These are phyloP conservation scores for Carapus acus DNA, from an alignment of 2,797 vertebrate genomes.

Conservation along the genomic window DNA sequence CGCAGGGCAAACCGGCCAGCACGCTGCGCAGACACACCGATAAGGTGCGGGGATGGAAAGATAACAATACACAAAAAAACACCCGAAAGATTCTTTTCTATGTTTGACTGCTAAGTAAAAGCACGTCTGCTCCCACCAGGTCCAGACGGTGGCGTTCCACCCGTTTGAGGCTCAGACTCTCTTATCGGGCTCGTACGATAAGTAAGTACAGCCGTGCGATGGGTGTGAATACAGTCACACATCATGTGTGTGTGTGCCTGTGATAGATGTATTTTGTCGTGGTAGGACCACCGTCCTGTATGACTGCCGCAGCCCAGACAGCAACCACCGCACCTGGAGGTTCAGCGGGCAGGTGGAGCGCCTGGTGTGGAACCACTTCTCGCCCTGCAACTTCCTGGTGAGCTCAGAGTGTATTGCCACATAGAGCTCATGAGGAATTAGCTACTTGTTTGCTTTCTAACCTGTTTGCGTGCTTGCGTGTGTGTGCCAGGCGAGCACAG, in stretches of 20 bases:
- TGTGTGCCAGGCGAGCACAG: slow-evolving; percentile 85
- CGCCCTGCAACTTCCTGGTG: slow-evolving; percentile 91
- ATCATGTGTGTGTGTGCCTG: no score
- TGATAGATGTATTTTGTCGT: no score
- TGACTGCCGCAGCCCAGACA: slow-evolving; percentile 89
- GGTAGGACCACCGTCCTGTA: slow-evolving; percentile 86
- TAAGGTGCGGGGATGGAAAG: slow-evolving; percentile 72
- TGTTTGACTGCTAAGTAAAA: not conserved
- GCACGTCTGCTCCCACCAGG: slow-evolving; percentile 64
- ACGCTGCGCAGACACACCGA: slow-evolving; percentile 82
- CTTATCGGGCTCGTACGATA: slow-evolving; percentile 92
- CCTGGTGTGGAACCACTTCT: slow-evolving; percentile 91
- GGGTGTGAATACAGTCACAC: not conserved
- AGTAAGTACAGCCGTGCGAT: slow-evolving; percentile 68
- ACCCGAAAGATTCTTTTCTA: not conserved
- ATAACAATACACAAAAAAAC: not conserved
- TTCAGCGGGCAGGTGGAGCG: slow-evolving; percentile 96
- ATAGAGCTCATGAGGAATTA: no score
- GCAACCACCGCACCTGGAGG: slow-evolving; percentile 82
- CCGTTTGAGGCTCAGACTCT: slow-evolving; percentile 96
- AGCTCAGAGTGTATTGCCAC: not conserved
- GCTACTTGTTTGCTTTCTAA: no score
- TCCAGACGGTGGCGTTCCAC: slow-evolving; percentile 91
- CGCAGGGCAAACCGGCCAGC: slow-evolving; percentile 81
- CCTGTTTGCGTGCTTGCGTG: no score